A percentile compares a stretch with the other conserved stretches of the same genome.
Conservation (phyloP, 2,113 vertebrate genomes). For the human (Homo sapiens) region DNA sequence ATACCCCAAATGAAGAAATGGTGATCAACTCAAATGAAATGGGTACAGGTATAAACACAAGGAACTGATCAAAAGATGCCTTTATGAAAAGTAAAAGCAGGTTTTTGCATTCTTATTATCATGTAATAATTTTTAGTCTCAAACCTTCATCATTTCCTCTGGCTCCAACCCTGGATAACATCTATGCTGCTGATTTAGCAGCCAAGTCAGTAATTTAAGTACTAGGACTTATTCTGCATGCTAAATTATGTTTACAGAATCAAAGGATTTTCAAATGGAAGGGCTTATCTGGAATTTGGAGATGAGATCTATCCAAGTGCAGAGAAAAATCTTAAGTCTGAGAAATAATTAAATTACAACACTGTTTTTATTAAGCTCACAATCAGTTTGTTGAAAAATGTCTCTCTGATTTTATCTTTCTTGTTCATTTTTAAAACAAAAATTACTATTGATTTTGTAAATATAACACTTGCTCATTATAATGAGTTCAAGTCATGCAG, state of each 20-base stretch:
- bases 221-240: constrained; percentile 48
- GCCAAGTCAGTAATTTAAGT: constrained; percentile 62
- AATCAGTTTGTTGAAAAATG: constrained; percentile 44
- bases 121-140: constrained; percentile 51
- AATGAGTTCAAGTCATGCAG: constrained; percentile 55
- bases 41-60: neutral
- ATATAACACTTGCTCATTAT: constrained; percentile 51
- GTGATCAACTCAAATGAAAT: neutral
- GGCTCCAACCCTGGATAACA: constrained; percentile 33
- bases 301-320: constrained; percentile 59
- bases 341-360: constrained; percentile 71
- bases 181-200: constrained; percentile 63
- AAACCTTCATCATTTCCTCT: constrained; percentile 60
- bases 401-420: constrained; percentile 61
- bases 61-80: neutral
- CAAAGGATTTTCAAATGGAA: constrained; percentile 67
- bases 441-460: constrained; percentile 64
- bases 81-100: constrained; percentile 10
- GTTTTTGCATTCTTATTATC: constrained; percentile 16
- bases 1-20: neutral
- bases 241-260: constrained; percentile 72
- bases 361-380: constrained; percentile 48
- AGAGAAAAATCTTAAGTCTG: constrained; percentile 59
- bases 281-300: constrained; percentile 57
- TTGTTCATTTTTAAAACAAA: constrained; percentile 61